Conservation (phyloP, 1,140 invertebrate species). For the Drosophila sp. region DNA sequence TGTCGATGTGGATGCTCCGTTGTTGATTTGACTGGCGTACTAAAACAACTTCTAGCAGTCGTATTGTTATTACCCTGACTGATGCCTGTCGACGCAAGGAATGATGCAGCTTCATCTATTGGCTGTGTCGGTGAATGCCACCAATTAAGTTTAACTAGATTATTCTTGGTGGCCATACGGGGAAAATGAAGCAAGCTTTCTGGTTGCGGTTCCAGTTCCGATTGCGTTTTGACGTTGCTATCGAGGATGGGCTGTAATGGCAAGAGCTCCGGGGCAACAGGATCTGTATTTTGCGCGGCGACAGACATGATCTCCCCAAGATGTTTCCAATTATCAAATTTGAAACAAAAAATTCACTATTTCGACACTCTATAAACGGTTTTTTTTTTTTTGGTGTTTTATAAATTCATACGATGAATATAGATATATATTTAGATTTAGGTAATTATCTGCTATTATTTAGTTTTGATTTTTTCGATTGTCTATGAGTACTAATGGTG, state of each 20-base stretch:
- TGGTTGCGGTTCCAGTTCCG: neutral
- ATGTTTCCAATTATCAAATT: neutral
- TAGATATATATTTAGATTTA: conserved; percentile 5
- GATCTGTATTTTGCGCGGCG: conserved; percentile 16
- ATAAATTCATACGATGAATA: too few species aligned
- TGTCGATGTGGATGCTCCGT: neutral
- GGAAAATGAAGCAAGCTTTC: conserved; percentile 34
- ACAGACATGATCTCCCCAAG: conserved; percentile 33
- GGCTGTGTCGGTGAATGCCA: conserved; percentile 64
- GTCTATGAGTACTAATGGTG: neutral
- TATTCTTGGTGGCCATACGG: conserved; percentile 67
- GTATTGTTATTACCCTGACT: conserved; percentile 56
- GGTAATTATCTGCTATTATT: neutral
- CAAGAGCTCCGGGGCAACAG: conserved; percentile 36
- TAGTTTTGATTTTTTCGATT: neutral
- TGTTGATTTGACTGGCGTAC: conserved; percentile 39
- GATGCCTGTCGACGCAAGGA: conserved; percentile 2
- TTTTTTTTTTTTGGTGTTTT: neutral
- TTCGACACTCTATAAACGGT: neutral
- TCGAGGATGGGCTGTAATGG: conserved; percentile 46
- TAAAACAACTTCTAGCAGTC: conserved; percentile 24
- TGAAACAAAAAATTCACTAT: neutral
- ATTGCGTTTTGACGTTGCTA: neutral
- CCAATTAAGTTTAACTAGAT: conserved; percentile 72
- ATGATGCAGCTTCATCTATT: conserved; percentile 14